Base-by-base conservation (phyloP, 2,797 vertebrate species). In the Microchirus variegatus region DNA sequence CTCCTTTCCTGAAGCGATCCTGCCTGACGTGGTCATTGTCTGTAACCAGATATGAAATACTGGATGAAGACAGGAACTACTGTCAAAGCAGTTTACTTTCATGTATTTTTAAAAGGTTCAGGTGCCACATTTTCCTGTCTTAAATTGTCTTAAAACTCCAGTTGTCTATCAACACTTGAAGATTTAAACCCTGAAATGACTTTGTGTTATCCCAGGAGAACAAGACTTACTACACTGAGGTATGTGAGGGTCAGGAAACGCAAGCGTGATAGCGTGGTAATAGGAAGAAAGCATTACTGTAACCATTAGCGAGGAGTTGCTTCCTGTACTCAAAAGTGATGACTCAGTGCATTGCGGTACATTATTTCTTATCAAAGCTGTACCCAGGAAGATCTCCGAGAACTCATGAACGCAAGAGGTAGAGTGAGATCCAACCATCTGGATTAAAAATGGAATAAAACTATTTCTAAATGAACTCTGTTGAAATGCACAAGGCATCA, bases 11-110 rank as follows among this genome's bases (percentile, higher is more conserved):
- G 56, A 93, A 71, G 73, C 85, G 93, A 47, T 95, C 92, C 87
- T 92, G 90, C 69, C 90, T 93, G 80, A 94, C 90, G 68, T 95
- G 96, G 86, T 99, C 97, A 55, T 92, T 92, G 90, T 98, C 97
- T 99, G 79, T 59, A 78, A 82, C 70, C 70, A 84, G 14, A n/a
- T 16, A 49, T 2, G n/a, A 58, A 53, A 41, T 56, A 22, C 8
- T 31, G 2, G 35, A 54, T 4, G 42, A 14, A 10, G 9, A 40
- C 6, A 53, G 12, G 16, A 19, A 52, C 17, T 3, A 43, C 12
- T 59, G 17, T 12, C 8, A 31, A 22, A 15, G 10, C 15, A 37
- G 18, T 26, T 48, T 46, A 9, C 14, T 40, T 31, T 7, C 8
- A 58, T 8, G n/a, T 9, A 5, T 48, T 9, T 53, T 46, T 18